A percentile compares a stretch with the other conserved stretches of the same genome.
These are phyloP conservation scores for Actinostola sp. DNA, from an alignment of 92 coral and sea anemone species.

Conservation along the genomic window DNA sequence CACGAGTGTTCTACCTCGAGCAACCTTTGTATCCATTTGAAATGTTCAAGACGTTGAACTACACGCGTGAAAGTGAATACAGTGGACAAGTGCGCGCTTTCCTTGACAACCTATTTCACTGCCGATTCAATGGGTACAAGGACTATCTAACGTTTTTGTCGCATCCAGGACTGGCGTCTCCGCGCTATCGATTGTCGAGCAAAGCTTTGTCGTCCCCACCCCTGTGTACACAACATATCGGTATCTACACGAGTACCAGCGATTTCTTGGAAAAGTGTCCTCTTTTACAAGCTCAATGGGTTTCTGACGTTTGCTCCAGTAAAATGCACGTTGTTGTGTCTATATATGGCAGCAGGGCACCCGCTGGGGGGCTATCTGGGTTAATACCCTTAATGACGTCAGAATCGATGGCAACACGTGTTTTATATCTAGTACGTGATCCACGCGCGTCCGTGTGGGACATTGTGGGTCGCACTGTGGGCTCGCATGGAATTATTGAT, in stretches of 20 bases:
- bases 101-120: conserved; percentile 49
- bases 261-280: conserved; percentile 34
- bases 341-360: conserved; percentile 43
- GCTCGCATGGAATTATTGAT: conserved; percentile 3
- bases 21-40: conserved; percentile 67
- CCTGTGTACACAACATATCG: conserved; percentile 30
- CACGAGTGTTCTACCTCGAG: conserved; percentile 62
- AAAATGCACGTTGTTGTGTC: conserved; percentile 49
- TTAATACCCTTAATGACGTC: conserved; percentile 16
- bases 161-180: conserved; percentile 61
- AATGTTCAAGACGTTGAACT: conserved; percentile 47
- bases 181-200: conserved; percentile 68
- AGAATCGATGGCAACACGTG: conserved; percentile 41
- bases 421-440: conserved; percentile 62
- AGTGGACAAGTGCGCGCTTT: conserved; percentile 45
- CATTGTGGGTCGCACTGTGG: conserved; percentile 26
- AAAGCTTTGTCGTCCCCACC: conserved; percentile 71
- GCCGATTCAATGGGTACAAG: conserved; percentile 60
- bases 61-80: conserved; percentile 40
- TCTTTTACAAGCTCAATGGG: conserved; percentile 27
- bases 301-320: conserved; percentile 47
- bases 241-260: conserved; percentile 2
- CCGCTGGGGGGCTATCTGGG: conserved; percentile 20
- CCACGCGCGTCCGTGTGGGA: conserved; percentile 70
- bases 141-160: conserved; percentile 66